Evolutionary conservation across 2,888 invertebrate species (phyloP).

Genomic region (Platycnemis pennipes): DNA sequence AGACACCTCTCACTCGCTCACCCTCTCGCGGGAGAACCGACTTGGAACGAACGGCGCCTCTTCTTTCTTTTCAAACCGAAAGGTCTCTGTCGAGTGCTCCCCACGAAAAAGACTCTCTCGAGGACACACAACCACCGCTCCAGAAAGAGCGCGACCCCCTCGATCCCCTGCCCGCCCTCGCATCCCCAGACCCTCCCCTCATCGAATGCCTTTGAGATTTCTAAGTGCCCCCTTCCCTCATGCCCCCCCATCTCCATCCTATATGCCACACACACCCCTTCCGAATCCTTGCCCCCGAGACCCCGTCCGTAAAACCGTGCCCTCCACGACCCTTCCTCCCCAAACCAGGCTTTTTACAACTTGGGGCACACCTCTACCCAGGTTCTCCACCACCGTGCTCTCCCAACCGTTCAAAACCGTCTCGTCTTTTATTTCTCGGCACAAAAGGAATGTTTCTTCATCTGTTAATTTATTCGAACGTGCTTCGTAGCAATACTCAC

Average conservation of each 20-base stretch:
- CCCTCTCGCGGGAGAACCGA: slow-evolving; percentile 7
- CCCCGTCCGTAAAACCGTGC: neutral
- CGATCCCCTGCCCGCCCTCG: neutral
- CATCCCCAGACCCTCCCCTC: neutral
- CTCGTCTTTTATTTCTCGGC: neutral
- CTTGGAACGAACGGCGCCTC: slow-evolving; percentile 43
- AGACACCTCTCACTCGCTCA: slow-evolving; percentile 37
- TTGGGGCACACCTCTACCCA: neutral
- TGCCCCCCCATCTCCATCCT: neutral
- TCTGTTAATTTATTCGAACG: neutral
- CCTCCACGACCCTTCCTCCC: neutral
- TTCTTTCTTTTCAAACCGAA: slow-evolving; percentile 47
- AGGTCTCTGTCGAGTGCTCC: neutral
- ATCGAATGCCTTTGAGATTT: neutral
- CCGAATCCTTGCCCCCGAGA: neutral
- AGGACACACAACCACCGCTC: neutral
- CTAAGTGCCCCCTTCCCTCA: neutral
- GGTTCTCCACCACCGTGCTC: neutral
- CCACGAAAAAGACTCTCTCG: neutral
- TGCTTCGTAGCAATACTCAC: neutral
- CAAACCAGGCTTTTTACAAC: neutral
- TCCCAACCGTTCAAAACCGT: neutral
- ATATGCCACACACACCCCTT: neutral
- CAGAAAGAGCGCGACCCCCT: neutral
- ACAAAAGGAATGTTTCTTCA: slow-evolving; percentile 5